Evolutionary conservation across 2,888 invertebrate species (phyloP).

Genomic region (Chymomyza caudatula): DNA sequence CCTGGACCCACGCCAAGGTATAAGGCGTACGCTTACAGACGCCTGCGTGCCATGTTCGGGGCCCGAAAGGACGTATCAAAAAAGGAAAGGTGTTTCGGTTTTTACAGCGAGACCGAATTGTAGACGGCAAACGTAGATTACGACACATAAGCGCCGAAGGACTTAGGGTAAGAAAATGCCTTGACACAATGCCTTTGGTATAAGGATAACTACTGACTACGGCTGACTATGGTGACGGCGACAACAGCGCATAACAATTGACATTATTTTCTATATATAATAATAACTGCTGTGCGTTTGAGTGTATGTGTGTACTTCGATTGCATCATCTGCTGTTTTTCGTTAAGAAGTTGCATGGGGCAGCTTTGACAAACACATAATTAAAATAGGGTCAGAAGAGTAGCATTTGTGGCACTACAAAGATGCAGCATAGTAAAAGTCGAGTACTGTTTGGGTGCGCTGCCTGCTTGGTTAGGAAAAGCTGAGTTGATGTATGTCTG

Average conservation of each 20-base stretch:
- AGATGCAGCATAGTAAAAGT: conserved; percentile 29
- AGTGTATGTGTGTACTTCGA: conserved; percentile 4
- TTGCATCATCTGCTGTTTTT: conserved; percentile 40
- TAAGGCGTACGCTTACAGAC: conserved; percentile 27
- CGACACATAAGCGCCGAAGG: conserved; percentile 40
- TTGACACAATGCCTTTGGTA: conserved; percentile 15
- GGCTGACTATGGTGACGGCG: conserved; percentile 23
- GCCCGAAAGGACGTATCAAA: too few relatives aligned
- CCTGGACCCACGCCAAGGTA: conserved; percentile 62
- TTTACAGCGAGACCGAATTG: conserved; percentile 41
- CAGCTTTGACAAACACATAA: conserved; percentile 1
- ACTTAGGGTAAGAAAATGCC: conserved; percentile 17
- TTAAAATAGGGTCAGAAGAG: neutral
- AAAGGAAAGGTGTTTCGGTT: conserved; percentile 62
- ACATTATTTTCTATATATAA: conserved; percentile 15
- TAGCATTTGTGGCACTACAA: conserved; percentile 24
- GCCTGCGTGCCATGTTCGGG: conserved; percentile 13
- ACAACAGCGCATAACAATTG: conserved; percentile 29
- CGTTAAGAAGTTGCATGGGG: neutral
- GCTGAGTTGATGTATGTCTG: neutral
- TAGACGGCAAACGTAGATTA: conserved; percentile 39
- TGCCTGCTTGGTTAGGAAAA: conserved; percentile 24
- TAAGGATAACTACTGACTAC: conserved; percentile 18
- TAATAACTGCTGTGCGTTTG: neutral
- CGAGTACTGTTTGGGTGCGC: conserved; percentile 56